Evolutionary conservation across 2,888 invertebrate species (phyloP).

Genomic region (Epiblema foenella): DNA sequence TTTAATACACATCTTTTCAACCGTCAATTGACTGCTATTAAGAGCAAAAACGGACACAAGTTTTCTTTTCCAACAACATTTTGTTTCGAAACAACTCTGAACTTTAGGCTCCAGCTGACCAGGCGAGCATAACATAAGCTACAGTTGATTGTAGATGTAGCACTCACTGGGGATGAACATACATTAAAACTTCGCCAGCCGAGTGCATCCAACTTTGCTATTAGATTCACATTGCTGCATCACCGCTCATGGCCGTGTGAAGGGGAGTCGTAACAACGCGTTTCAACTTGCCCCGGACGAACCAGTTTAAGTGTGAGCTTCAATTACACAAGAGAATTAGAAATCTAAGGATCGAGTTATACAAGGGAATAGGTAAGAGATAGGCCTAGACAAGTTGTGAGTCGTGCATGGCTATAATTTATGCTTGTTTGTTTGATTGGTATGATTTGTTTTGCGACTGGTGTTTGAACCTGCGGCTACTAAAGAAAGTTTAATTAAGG

Average conservation of each 20-base stretch:
- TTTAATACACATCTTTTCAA: too few relatives aligned
- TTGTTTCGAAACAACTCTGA: slow-evolving; percentile 1
- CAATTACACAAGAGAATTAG: too few relatives aligned
- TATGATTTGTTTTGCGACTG: background rate
- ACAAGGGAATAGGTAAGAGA: background rate
- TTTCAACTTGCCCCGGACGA: background rate
- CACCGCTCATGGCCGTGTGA: slow-evolving; percentile 2
- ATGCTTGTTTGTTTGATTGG: background rate
- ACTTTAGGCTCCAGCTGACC: slow-evolving; percentile 16
- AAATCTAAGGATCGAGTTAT: background rate
- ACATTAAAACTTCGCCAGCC: slow-evolving; percentile 38
- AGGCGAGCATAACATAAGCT: slow-evolving; percentile 36
- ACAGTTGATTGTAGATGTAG: slow-evolving; percentile 40
- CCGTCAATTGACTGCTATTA: too few relatives aligned
- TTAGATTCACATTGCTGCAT: slow-evolving; percentile 35
- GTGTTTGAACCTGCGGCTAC: background rate
- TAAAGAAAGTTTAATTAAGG: too few relatives aligned
- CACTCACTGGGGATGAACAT: slow-evolving; percentile 42
- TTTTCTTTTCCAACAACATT: background rate
- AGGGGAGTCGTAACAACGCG: background rate
- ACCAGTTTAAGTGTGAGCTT: background rate
- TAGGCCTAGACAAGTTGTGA: background rate
- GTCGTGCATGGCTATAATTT: background rate
- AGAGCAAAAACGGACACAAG: too few relatives aligned
- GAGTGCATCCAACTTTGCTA: slow-evolving; percentile 33